Base-by-base conservation (phyloP, 2,888 invertebrate genomes). In the Xestia ashworthii region DNA sequence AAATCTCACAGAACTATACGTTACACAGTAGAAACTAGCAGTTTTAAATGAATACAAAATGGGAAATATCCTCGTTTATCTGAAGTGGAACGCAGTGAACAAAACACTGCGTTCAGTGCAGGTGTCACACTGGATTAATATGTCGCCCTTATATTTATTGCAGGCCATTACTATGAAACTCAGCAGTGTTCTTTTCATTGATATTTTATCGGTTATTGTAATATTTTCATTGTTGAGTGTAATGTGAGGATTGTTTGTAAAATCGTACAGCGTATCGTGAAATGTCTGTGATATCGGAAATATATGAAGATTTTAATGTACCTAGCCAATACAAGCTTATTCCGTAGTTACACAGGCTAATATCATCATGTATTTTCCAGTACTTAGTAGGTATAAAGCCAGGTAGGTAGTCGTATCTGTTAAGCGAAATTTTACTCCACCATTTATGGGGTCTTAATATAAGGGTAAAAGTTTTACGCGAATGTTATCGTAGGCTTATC, bases 81-180 rank as follows among this genome's bases (percentile, higher is more conserved):
- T 87, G 77, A 64, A 85, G 84, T 71, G 58, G 74, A 65, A 58
- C 70, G 62, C 74, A 71, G 77, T 79, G 78, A 80, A 78, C 71
- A 80, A 78, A 83, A 78, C 76, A 74, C 68, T 79, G 75, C 50
- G 65, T 68, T 74, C 62, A 58, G 77, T 82, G 74, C 86, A 83
- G 80, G 82, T 86, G 84, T 81, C 83, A 77, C 76, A 38, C 64
- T 38, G 85, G 76, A 87, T 88, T 87, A 87, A 84, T 82, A 85
- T 75, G 79, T 87, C 89, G 70, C 70, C n/a, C 64, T 87, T 76
- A 75, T 85, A 83, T 87, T 86, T 85, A 85, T 83, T 83, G 65
- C 82, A 38, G 19, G 73, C 53, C 72, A 82, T 85, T 83, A 81
- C 78, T 80, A 66, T 67, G 68, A 32, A 77, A 73, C 71, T 80